A percentile compares a stretch with the other conserved stretches of the same genome.
Evolutionary conservation across 2,113 vertebrate genomes (phyloP).

Genomic region (Acinonyx jubatus): DNA sequence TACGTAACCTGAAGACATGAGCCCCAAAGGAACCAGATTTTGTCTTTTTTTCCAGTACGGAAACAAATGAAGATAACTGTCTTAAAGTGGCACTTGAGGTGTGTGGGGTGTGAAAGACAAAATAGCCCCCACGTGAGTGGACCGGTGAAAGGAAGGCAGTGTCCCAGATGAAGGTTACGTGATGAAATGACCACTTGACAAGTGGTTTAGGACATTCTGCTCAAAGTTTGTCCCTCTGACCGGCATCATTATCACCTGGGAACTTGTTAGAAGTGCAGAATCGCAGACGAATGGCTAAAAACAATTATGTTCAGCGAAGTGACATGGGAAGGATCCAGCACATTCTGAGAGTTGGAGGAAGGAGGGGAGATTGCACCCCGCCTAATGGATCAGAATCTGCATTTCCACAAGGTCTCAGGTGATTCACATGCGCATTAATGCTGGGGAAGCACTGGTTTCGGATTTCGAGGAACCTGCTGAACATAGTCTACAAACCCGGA

Average conservation of each 20-base stretch:
- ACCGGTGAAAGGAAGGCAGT: neutral
- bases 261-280: neutral
- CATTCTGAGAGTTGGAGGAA: neutral
- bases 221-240: neutral
- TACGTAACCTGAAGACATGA: neutral
- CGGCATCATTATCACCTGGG: neutral
- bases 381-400: neutral
- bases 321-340: neutral
- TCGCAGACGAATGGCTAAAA: neutral
- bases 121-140: neutral
- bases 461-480: neutral
- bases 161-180: neutral
- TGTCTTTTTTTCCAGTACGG: neutral
- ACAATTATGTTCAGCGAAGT: neutral
- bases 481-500: neutral
- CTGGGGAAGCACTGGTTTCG: neutral
- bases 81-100: neutral
- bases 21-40: neutral
- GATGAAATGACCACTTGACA: neutral
- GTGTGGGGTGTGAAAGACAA: neutral
- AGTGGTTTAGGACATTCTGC: neutral
- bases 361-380: neutral
- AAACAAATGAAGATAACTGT: neutral
- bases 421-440: neutral
- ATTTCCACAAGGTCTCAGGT: neutral